Percentiles rank a stretch among this genome's conserved stretches.
phyloP scores from a whole-genome alignment of 2,888 invertebrate genomes.

The Spisula solida region DNA sequence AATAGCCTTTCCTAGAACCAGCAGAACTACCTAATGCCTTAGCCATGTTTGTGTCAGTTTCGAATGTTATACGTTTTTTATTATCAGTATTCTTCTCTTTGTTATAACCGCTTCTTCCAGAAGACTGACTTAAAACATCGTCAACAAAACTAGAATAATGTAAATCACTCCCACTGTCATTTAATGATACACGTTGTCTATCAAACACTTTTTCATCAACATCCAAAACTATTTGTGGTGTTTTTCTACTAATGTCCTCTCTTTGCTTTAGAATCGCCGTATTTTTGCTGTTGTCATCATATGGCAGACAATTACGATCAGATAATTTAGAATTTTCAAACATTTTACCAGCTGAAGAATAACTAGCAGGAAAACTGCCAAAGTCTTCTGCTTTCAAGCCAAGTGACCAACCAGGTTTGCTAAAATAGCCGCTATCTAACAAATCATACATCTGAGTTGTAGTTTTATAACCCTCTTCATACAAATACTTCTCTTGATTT shows the following conservation, averaged over 20 bases:
- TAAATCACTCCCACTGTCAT: slow-evolving; percentile 36
- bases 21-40: not conserved
- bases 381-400: slow-evolving; percentile 12
- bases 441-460: slow-evolving; percentile 56
- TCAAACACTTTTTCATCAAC: not conserved
- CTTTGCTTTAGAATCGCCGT: not conserved
- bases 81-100: not conserved
- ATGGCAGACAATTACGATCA: not conserved
- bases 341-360: not conserved
- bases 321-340: slow-evolving; percentile 14
- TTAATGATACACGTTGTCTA: not conserved
- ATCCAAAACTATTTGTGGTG: not conserved
- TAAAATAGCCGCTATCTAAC: slow-evolving; percentile 54
- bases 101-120: slow-evolving; percentile 34
- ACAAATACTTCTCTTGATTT: slow-evolving; percentile 56
- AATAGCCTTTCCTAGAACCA: not conserved
- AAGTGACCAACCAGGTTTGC: slow-evolving; percentile 48
- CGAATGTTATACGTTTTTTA: not conserved
- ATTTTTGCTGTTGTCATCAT: slow-evolving; percentile 8
- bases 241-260: not conserved
- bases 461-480: slow-evolving; percentile 56
- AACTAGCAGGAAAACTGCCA: not conserved
- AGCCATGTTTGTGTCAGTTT: slow-evolving; percentile 2
- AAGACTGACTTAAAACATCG: slow-evolving; percentile 52
- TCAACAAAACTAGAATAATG: slow-evolving; percentile 51